A percentile compares a stretch with the other conserved stretches of the same genome.
Conservation (phyloP, 2,888 invertebrate species). For the Charanyca ferruginea region DNA sequence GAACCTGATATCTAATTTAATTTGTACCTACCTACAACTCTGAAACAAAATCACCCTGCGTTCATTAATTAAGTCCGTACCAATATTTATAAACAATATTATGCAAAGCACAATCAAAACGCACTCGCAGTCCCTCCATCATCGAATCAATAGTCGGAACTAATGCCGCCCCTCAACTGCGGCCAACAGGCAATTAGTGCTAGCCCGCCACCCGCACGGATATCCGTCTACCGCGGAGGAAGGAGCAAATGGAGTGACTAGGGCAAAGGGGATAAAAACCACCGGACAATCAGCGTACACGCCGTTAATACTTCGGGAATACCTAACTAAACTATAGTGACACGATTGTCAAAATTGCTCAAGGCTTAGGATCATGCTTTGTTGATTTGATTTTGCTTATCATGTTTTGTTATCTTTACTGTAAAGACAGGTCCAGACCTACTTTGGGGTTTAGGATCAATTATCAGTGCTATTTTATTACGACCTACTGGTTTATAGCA, state of each 20-base stretch:
- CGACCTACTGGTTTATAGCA: too few relatives aligned
- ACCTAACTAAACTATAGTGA: not conserved
- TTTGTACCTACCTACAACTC: not conserved
- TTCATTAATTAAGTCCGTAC: slow-evolving; percentile 30
- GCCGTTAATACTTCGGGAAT: not conserved
- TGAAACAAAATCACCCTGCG: not conserved
- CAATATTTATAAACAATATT: slow-evolving; percentile 41
- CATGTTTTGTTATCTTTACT: too few relatives aligned
- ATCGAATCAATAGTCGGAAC: slow-evolving; percentile 71
- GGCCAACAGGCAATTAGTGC: slow-evolving; percentile 79
- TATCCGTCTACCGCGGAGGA: slow-evolving; percentile 72
- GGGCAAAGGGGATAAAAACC: not conserved
- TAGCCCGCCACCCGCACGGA: slow-evolving; percentile 74
- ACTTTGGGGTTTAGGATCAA: too few relatives aligned
- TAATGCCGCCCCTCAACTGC: slow-evolving; percentile 74
- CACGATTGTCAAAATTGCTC: not conserved
- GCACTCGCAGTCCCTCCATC: slow-evolving; percentile 57
- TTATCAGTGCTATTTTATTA: too few relatives aligned
- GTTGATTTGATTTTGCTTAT: too few relatives aligned
- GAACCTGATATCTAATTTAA: not conserved
- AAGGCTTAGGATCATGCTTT: too few relatives aligned
- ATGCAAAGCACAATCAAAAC: slow-evolving; percentile 56
- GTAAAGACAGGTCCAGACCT: too few relatives aligned
- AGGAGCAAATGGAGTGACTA: slow-evolving; percentile 20
- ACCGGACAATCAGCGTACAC: not conserved